phyloP scores from a whole-genome alignment of 2,113 vertebrate species.

The Ameiurus melas region DNA sequence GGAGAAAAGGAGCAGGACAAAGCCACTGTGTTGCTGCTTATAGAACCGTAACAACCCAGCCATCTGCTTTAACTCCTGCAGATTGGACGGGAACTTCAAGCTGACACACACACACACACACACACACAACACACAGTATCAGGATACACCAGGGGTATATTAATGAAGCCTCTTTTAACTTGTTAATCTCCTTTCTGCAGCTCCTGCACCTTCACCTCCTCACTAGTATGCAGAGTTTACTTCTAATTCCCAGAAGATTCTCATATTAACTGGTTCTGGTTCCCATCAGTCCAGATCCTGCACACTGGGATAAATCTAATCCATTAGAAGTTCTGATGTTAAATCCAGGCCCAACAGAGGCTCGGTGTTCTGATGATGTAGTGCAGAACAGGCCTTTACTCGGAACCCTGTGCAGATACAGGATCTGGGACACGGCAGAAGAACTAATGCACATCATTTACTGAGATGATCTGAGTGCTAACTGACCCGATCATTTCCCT shows the following conservation, averaged over 20 bases:
- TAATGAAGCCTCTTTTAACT: too few species aligned
- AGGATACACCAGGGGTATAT: neutral
- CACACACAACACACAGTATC: neutral
- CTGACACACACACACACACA: slow-evolving; percentile 62
- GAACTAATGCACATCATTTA: too few species aligned
- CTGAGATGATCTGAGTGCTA: neutral
- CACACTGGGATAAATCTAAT: neutral
- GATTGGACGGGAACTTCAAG: slow-evolving; percentile 89
- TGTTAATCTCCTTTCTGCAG: neutral
- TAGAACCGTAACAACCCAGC: slow-evolving; percentile 85
- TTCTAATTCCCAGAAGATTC: too few species aligned
- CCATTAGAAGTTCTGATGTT: too few species aligned
- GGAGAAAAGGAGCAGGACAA: slow-evolving; percentile 89
- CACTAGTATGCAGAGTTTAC: too few species aligned
- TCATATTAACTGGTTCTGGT: too few species aligned
- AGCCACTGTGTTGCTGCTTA: slow-evolving; percentile 83
- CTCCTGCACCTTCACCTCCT: neutral
- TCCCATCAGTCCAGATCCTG: neutral
- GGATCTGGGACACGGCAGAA: too few species aligned
- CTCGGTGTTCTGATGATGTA: too few species aligned
- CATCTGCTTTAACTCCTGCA: slow-evolving; percentile 86
- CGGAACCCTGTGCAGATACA: too few species aligned
- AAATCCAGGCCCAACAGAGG: too few species aligned
- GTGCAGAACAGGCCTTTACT: too few species aligned
- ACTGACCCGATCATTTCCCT: neutral